Conservation (phyloP, 2,797 vertebrate genomes). For the Thamnophis elegans region DNA sequence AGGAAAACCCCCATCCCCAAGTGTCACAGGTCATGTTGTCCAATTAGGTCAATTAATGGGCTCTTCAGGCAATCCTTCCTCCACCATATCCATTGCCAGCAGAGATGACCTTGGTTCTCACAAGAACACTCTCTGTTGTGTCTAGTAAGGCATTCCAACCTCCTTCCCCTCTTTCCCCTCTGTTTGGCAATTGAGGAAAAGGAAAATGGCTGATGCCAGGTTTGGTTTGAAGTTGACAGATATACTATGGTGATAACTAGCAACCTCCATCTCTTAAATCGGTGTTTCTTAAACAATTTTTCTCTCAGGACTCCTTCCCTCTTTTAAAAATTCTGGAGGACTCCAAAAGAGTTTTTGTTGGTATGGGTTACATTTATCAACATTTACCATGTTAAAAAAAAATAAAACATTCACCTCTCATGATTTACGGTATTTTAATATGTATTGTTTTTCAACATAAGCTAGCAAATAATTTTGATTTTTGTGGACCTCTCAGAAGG, state of each 20-base stretch:
- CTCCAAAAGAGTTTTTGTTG: not conserved
- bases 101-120: too few species aligned
- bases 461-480: not conserved
- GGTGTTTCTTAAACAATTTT: not conserved
- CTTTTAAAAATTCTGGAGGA: not conserved
- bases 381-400: not conserved
- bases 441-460: not conserved
- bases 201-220: too few species aligned
- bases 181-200: too few species aligned
- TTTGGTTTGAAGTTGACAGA: too few species aligned
- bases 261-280: not conserved
- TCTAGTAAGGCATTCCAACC: too few species aligned
- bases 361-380: not conserved
- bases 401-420: not conserved
- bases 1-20: too few species aligned
- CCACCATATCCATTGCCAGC: too few species aligned
- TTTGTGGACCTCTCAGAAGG: not conserved
- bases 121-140: too few species aligned
- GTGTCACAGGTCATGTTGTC: too few species aligned
- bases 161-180: too few species aligned
- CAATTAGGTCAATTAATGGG: too few species aligned
- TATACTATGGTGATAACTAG: not conserved
- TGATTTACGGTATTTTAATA: not conserved
- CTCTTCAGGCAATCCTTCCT: too few species aligned
- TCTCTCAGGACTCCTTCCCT: not conserved